These are phyloP conservation scores for Anas platyrhynchos DNA, from an alignment of 2,113 vertebrate species.

Conservation along the genomic window DNA sequence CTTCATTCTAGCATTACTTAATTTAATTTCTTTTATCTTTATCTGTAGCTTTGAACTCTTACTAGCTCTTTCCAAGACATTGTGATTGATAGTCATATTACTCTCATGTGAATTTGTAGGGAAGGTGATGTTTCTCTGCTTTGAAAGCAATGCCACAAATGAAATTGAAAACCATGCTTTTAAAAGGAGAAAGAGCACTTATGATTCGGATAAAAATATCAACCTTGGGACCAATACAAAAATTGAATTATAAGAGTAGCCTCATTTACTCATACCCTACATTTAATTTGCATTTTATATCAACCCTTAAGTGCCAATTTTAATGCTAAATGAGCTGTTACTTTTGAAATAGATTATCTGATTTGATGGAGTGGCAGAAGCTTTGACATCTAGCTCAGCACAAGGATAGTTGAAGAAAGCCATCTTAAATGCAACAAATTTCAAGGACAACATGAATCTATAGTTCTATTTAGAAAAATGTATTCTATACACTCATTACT, in stretches of 20 bases:
- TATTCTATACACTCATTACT: background rate
- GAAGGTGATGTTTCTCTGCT: slow-evolving; percentile 65
- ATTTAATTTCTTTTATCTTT: slow-evolving; percentile 74
- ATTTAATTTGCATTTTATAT: slow-evolving; percentile 70
- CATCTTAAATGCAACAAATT: background rate
- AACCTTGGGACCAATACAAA: slow-evolving; percentile 18
- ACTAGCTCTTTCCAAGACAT: slow-evolving; percentile 47
- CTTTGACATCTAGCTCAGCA: slow-evolving; percentile 12
- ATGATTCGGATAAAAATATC: slow-evolving; percentile 43
- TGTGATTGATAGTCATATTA: slow-evolving; percentile 66
- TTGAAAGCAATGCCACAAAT: slow-evolving; percentile 62
- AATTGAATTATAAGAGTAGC: background rate
- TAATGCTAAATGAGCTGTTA: slow-evolving; percentile 63
- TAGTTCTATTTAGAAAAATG: background rate
- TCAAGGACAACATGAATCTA: slow-evolving; percentile 20
- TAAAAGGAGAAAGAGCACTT: slow-evolving; percentile 21
- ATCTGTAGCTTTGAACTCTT: slow-evolving; percentile 62
- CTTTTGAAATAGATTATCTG: slow-evolving; percentile 58
- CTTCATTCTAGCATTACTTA: slow-evolving; percentile 66
- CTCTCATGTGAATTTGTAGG: slow-evolving; percentile 63
- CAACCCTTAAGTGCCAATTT: slow-evolving; percentile 53
- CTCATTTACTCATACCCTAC: slow-evolving; percentile 35
- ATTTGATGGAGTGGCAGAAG: slow-evolving; percentile 36
- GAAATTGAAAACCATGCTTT: slow-evolving; percentile 48
- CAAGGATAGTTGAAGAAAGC: slow-evolving; percentile 2